These are phyloP conservation scores for Periophthalmodon schlosseri DNA, from an alignment of 2,113 vertebrate genomes.

Conservation along the genomic window DNA sequence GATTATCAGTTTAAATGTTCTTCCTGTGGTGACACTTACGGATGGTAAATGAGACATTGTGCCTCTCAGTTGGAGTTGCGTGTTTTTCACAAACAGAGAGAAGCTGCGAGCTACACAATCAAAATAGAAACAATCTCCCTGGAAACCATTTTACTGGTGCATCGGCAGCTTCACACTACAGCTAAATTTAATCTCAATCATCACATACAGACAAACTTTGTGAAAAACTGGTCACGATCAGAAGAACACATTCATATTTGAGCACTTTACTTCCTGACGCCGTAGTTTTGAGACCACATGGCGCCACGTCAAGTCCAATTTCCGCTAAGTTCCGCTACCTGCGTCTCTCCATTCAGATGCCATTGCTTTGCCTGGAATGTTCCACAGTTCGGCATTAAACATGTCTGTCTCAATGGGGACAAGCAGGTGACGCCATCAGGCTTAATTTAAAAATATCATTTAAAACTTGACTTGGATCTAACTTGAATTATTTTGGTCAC, in stretches of 20 bases:
- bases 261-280: not conserved
- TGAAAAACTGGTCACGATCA: not conserved
- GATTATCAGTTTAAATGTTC: not conserved
- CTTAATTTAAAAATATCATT: not conserved
- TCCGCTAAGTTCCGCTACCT: no score
- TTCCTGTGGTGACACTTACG: not conserved
- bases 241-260: not conserved
- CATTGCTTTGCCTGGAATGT: not conserved
- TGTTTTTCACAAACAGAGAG: slow-evolving; percentile 1
- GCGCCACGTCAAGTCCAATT: not conserved
- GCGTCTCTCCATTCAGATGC: no score
- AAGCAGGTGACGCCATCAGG: not conserved
- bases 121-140: slow-evolving; percentile 44
- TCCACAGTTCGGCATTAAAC: not conserved
- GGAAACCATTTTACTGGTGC: slow-evolving; percentile 17
- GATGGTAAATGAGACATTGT: slow-evolving; percentile 1
- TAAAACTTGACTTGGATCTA: not conserved
- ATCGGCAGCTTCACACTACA: slow-evolving; percentile 16
- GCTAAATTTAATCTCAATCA: slow-evolving; percentile 1
- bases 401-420: not conserved
- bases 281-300: not conserved
- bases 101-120: slow-evolving; percentile 17
- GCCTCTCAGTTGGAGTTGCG: slow-evolving; percentile 6
- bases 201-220: not conserved
- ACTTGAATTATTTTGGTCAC: not conserved